Evolutionary conservation across 2,888 invertebrate species (phyloP).

Genomic region (Odontocerum albicorne): DNA sequence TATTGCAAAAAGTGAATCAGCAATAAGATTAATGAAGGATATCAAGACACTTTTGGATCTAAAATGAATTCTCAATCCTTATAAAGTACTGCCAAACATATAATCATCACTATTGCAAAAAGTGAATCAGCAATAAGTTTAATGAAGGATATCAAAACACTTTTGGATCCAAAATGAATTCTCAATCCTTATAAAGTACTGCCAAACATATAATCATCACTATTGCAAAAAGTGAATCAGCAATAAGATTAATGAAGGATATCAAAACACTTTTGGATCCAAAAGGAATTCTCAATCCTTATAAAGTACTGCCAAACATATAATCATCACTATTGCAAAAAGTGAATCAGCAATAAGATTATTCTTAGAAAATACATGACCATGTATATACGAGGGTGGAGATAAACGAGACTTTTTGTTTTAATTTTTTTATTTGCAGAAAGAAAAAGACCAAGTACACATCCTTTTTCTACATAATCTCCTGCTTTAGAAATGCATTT

Average conservation of each 20-base stretch:
- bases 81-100: slow-evolving; percentile 71
- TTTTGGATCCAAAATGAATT: slow-evolving; percentile 91
- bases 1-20: too few relatives aligned
- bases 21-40: too few relatives aligned
- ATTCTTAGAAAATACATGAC: too few relatives aligned
- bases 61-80: slow-evolving; percentile 92
- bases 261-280: slow-evolving; percentile 91
- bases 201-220: slow-evolving; percentile 38
- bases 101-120: slow-evolving; percentile 60
- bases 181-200: slow-evolving; percentile 94
- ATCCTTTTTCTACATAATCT: too few relatives aligned
- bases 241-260: slow-evolving; percentile 76
- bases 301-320: slow-evolving; percentile 71
- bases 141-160: slow-evolving; percentile 80
- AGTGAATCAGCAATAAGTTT: slow-evolving; percentile 68
- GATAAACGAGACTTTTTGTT: too few relatives aligned
- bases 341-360: too few relatives aligned
- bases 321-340: too few relatives aligned
- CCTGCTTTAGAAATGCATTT: too few relatives aligned
- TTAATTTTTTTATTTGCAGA: too few relatives aligned
- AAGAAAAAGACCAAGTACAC: too few relatives aligned
- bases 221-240: slow-evolving; percentile 66
- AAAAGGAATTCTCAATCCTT: slow-evolving; percentile 91
- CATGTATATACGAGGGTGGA: too few relatives aligned
- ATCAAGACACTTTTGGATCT: slow-evolving; percentile 91